Evolutionary conservation across 2,113 vertebrate species (phyloP).

Genomic region (Montifringilla adamsi): DNA sequence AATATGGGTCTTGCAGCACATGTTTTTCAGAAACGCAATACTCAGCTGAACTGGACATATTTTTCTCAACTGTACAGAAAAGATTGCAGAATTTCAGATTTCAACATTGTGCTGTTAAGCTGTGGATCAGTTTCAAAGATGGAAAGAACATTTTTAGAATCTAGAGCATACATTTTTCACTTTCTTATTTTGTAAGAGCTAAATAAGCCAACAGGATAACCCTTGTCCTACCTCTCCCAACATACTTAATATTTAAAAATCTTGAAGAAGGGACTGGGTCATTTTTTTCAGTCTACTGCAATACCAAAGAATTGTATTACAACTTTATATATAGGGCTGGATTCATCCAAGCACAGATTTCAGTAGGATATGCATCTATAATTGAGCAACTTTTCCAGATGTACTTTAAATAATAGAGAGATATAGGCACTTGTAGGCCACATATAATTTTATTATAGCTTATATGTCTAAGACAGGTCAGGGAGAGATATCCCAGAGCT

Average conservation of each 20-base stretch:
- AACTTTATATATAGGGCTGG: background rate
- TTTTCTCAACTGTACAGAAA: background rate
- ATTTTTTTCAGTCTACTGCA: background rate
- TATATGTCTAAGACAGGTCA: background rate
- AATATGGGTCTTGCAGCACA: background rate
- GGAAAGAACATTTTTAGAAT: background rate
- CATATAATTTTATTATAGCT: rapidly evolving
- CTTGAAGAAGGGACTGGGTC: background rate
- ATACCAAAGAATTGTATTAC: background rate
- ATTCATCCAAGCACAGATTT: background rate
- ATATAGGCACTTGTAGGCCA: background rate
- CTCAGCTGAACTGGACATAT: background rate
- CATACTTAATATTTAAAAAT: background rate
- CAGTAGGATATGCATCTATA: background rate
- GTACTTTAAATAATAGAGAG: background rate
- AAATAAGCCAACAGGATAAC: background rate
- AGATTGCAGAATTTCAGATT: constrained; percentile 19
- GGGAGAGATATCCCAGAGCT: background rate
- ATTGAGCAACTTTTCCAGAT: background rate
- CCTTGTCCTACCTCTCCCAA: background rate
- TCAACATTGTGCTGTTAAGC: background rate
- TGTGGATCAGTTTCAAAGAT: background rate
- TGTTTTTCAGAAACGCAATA: background rate
- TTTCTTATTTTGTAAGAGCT: background rate
- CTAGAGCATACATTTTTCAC: background rate